Evolutionary conservation across 2,888 invertebrate genomes (phyloP), one percentile per base, ranked within the genome.

Genomic region (Lumbricus terrestris): DNA sequence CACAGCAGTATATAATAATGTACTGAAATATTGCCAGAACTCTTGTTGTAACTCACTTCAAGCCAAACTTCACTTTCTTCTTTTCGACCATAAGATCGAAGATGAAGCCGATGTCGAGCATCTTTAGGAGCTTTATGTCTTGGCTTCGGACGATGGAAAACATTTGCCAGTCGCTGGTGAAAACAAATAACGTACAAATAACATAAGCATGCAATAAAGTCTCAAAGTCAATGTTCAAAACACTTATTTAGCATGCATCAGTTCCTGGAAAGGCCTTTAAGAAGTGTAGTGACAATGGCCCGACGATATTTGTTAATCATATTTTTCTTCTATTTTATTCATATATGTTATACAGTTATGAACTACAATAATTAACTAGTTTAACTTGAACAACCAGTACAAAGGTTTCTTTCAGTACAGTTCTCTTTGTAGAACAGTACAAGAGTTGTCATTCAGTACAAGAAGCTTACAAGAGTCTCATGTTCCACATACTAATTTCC

Each of bases 31-130:
- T n/a, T n/a, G n/a, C 16, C n/a, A 69, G 8, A n/a, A n/a, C 23
- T 1, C 23, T 47, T n/a, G n/a, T 18, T 40, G 35, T 33, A 20
- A 95, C 97, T 96, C 96, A 97, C 97, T 97, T 96, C 95, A 97
- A 95, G 91, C 96, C 96, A 95, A 96, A 97, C 95, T 97, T 97
- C 83, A 97, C 96, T 95, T 97, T 97, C 93, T 97, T 97, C 94
- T 97, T 97, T 94, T 97, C 97, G 18, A 97, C 97, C 97, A 97
- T 97, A 90, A 97, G 96, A 95, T 97, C 97, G 92, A 97, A 96
- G 93, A 97, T 97, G 89, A 96, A 96, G 90, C 96, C 96, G 33
- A 97, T 96, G 93, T 96, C 96, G 54, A 97, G 96, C 35, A 96
- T 95, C 94, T 96, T 96, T 69, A 97, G 95, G 88, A 97, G 95